Evolutionary conservation across 2,113 vertebrate species (phyloP), one percentile per base, ranked within the genome.

Genomic region (Rhea americana): DNA sequence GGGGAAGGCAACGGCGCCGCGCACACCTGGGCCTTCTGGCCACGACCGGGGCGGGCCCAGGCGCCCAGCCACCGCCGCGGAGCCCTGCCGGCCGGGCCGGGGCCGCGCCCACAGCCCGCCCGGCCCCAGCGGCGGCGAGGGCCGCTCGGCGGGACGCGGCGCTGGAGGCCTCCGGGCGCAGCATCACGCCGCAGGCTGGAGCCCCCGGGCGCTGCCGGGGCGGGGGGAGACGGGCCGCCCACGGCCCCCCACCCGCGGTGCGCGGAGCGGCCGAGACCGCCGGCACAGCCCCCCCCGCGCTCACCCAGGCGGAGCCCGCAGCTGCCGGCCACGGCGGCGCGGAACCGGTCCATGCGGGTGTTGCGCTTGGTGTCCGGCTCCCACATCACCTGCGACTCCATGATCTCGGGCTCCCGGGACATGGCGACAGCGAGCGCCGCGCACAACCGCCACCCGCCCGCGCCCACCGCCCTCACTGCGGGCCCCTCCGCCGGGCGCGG

Each of bases 321-420:
- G 62, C 94, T 95, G 81, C 83, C 24, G 93, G 98, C 98, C 94
- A 98, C 98, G 32, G 98, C 98, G 82, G 93, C 97, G 80, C 99
- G 98, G 89, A 99, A 99, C 63, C 92, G 97, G 91, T 99, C 98
- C 99, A 99, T 99, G 90, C 96, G 98, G 15, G 99, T 99, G 95
- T 98, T 98, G 92, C 93, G 98, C 97, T 99, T 99, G 39, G 98
- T 98, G 97, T 99, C 98, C 2, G 99, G 99, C 97, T 99, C 98
- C 99, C 99, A 99, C 97, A 99, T 90, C 96, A 98, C 98, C 96
- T 97, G 98, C 82, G 97, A 96, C 97, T 98, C 99, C 98, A 99
- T 97, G 53, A 99, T 99, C 90, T 98, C 98, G 76, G 95, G 97
- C 83, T 98, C 97, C 89, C 98, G 97, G 41, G 99, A 99, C 99